Base-by-base conservation (phyloP, 2,797 vertebrate genomes). In the Ibycter americanus region DNA sequence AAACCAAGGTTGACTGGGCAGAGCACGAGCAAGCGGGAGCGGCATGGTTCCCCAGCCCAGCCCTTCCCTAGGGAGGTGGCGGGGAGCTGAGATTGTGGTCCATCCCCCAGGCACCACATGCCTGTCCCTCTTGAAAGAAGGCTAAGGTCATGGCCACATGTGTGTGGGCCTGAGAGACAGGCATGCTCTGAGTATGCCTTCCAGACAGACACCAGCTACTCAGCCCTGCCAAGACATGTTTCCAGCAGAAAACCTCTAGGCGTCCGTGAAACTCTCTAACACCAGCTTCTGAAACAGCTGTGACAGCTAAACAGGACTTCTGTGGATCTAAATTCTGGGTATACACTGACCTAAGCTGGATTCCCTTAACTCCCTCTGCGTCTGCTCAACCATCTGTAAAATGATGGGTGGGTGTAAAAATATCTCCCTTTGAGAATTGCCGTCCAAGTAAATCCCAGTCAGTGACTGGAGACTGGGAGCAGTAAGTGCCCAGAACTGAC, bases 381-480 rank as follows among this genome's bases (percentile, higher is more conserved):
- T 94, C 87, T 89, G 78, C 67, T 92, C 83, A 89, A 78, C 89
- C 84, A 95, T 85, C 90, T 96, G 92, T 92, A 91, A 94, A 95
- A 83, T 59, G 38, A 92, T 74, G 61, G 42, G 87, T 55, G 42
- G 12, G 29, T 67, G 71, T 72, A 91, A 78, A 87, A 78, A 44
- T 55, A 79, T 62, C 80, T 85, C 34, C 78, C 78, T 81, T 40
- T 44, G 58, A 92, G 87, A 89, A 73, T 15, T 0, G 0, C 31
- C 8, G 12, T 83, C 74, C 84, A 87, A 85, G 68, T 93, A 92
- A 95, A 93, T 80, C 61, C 59, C 83, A 54, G 40, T 80, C 56
- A 58, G 67, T 2, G 2, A 67, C 92, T 83, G 61, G 49, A 92
- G 81, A 47, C 54, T 49, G 0, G 0, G 61, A 56, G 52, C 23